These are phyloP conservation scores for Steromphala cineraria DNA, from an alignment of 2,888 invertebrate species.

Conservation along the genomic window DNA sequence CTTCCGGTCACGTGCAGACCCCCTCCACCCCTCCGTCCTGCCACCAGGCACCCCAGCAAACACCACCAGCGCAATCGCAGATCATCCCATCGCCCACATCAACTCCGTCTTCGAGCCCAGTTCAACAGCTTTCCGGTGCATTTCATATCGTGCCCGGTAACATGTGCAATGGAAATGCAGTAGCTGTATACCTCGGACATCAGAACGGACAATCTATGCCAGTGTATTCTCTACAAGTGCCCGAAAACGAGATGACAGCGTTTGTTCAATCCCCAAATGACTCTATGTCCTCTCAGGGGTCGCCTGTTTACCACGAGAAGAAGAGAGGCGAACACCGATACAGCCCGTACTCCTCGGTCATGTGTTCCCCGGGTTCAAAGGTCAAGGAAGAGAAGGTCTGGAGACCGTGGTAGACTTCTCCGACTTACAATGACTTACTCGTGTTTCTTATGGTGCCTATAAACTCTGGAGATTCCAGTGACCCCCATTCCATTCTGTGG, in stretches of 20 bases:
- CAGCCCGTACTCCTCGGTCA: slow-evolving; percentile 15
- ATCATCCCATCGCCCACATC: slow-evolving; percentile 28
- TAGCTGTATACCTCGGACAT: slow-evolving; percentile 24
- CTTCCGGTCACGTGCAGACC: slow-evolving; percentile 33
- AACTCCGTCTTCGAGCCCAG: slow-evolving; percentile 21
- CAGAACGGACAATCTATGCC: slow-evolving; percentile 20
- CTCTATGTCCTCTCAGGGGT: not conserved
- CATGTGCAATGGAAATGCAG: slow-evolving; percentile 22
- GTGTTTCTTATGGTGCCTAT: not conserved
- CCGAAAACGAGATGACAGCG: slow-evolving; percentile 8
- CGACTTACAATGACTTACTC: not conserved
- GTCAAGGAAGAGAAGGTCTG: slow-evolving; percentile 56
- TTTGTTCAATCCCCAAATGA: slow-evolving; percentile 25
- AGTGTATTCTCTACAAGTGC: slow-evolving; percentile 30
- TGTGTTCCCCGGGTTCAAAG: slow-evolving; percentile 28
- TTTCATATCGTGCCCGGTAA: slow-evolving; percentile 50
- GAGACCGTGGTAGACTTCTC: slow-evolving; percentile 52
- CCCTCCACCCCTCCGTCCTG: slow-evolving; percentile 34
- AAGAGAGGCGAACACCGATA: not conserved
- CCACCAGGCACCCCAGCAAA: slow-evolving; percentile 24
- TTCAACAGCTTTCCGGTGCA: slow-evolving; percentile 46
- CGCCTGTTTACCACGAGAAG: not conserved
- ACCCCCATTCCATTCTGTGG: not conserved
- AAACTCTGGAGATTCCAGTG: slow-evolving; percentile 29
- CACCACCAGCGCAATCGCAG: not conserved